Evolutionary conservation across 2,797 vertebrate genomes (phyloP).

Genomic region (Hozukius guyotensis): DNA sequence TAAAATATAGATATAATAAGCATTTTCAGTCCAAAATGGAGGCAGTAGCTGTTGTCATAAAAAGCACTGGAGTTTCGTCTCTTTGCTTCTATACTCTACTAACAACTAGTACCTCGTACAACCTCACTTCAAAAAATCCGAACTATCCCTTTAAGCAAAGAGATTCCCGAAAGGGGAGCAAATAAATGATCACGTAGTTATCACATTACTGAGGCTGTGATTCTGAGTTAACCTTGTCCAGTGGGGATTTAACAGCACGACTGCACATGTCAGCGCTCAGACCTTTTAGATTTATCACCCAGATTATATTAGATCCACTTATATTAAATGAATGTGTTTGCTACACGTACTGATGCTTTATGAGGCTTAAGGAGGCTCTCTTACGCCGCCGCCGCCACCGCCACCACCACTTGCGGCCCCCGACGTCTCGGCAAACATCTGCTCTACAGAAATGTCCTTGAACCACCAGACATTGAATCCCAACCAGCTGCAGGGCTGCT

Average conservation of each 20-base stretch:
- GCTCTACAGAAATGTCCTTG: slow-evolving; percentile 45
- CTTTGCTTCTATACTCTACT: neutral
- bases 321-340: slow-evolving; percentile 30
- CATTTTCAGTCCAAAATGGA: too few relatives aligned
- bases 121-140: neutral
- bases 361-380: neutral
- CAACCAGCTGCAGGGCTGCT: slow-evolving; percentile 22
- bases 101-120: neutral
- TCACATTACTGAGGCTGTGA: slow-evolving; percentile 47
- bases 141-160: neutral
- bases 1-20: too few relatives aligned
- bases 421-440: slow-evolving; percentile 32
- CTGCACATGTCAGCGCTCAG: slow-evolving; percentile 23
- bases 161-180: slow-evolving; percentile 25
- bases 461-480: slow-evolving; percentile 26
- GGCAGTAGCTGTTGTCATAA: too few relatives aligned
- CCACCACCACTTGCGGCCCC: neutral
- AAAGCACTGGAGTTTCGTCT: too few relatives aligned
- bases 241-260: slow-evolving; percentile 27
- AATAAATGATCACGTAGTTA: slow-evolving; percentile 40
- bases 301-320: slow-evolving; percentile 43
- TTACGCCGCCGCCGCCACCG: neutral
- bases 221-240: slow-evolving; percentile 50
- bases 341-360: slow-evolving; percentile 4
- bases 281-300: slow-evolving; percentile 35